These are phyloP conservation scores for Tetraodon nigroviridis DNA, from an alignment of 2,113 vertebrate species.

Conservation along the genomic window DNA sequence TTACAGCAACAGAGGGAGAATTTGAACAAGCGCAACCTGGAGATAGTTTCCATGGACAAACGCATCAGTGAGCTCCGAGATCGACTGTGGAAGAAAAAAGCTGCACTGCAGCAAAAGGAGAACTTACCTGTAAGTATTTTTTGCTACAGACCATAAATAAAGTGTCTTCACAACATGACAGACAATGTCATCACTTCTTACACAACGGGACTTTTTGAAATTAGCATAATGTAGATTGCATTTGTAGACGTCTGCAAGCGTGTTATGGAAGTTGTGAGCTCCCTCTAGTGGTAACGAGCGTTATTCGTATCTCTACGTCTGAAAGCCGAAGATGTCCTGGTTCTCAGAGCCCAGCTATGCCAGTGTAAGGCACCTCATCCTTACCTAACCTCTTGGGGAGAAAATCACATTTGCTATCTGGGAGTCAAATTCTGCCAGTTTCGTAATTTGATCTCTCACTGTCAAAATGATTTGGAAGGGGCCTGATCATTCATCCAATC, in stretches of 20 bases:
- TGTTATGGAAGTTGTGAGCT: conserved; percentile 27
- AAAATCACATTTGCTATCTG: conserved; percentile 6
- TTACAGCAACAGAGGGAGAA: conserved; percentile 94
- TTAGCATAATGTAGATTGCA: neutral
- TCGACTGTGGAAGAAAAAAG: conserved; percentile 97
- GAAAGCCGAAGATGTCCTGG: conserved; percentile 43
- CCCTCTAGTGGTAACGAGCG: conserved; percentile 45
- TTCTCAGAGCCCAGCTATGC: conserved; percentile 34
- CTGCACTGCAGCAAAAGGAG: conserved; percentile 92
- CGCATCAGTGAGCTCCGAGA: conserved; percentile 92
- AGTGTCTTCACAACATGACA: neutral
- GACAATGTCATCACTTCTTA: neutral
- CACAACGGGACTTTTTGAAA: neutral
- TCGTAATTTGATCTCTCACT: conserved; percentile 23
- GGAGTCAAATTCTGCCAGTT: conserved; percentile 17
- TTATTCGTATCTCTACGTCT: conserved; percentile 36
- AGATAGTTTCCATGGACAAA: conserved; percentile 94
- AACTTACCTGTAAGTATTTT: conserved; percentile 84
- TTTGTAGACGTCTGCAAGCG: neutral
- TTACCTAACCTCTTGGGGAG: conserved; percentile 20
- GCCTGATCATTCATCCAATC: conserved; percentile 37
- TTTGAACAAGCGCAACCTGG: conserved; percentile 92
- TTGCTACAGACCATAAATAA: neutral
- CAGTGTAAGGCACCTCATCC: conserved; percentile 39
- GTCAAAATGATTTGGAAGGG: conserved; percentile 8